Conservation (phyloP, 2,113 vertebrate genomes). For the Xenopus tropicalis region UCB_Xtro_10.0 CM004447.2:18898501-18899000, state of each 20-base stretch:
- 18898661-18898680: no score
- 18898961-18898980: slow-evolving; percentile 14
- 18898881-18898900: slow-evolving; percentile 12
- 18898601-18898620: no score
- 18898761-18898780: slow-evolving; percentile 38
- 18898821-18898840: slow-evolving; percentile 14
- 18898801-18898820: slow-evolving; percentile 34
- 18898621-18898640: no score
- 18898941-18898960: slow-evolving; percentile 22
- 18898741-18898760: slow-evolving; percentile 13
- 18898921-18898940: slow-evolving; percentile 11
- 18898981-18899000: slow-evolving; percentile 15
- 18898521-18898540: no score
- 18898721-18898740: background rate
- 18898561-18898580: no score
- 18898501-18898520: no score
- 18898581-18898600: no score
- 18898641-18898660: no score
- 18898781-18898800: slow-evolving; percentile 22
- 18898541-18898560: no score
- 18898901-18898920: slow-evolving; percentile 20
- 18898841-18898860: slow-evolving; percentile 40
- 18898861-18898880: slow-evolving; percentile 29
- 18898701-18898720: background rate
- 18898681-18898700: background rate